phyloP scores from a whole-genome alignment of 2,113 vertebrate species.

The Calonectris borealis region DNA sequence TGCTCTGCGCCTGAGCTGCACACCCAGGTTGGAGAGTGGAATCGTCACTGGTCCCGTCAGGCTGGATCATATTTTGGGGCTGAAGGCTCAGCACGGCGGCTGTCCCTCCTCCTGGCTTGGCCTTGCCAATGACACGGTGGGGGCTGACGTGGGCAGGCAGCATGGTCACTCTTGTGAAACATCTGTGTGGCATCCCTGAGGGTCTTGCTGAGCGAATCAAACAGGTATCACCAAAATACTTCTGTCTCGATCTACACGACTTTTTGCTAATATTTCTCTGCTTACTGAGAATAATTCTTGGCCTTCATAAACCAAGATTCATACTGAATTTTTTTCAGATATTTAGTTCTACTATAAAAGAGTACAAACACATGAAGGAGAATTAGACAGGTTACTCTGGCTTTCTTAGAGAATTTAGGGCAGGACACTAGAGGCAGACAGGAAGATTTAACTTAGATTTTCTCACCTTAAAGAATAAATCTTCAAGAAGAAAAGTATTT shows the following conservation, averaged over 20 bases:
- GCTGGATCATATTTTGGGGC: not conserved
- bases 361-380: not conserved
- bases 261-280: not conserved
- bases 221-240: not conserved
- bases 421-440: not conserved
- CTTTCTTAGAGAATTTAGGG: not conserved
- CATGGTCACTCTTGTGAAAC: not conserved
- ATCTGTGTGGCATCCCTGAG: not conserved
- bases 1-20: not conserved
- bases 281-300: not conserved
- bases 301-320: not conserved
- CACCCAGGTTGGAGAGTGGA: accelerated
- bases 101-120: not conserved
- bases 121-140: not conserved
- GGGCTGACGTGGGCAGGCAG: not conserved
- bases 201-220: not conserved
- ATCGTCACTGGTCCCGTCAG: not conserved
- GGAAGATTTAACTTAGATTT: not conserved
- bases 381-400: not conserved
- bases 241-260: not conserved
- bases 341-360: not conserved
- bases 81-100: accelerated
- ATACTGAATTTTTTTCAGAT: not conserved
- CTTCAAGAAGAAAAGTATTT: not conserved
- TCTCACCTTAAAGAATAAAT: not conserved